These are phyloP conservation scores for Acutogordius australiensis DNA, from an alignment of 2,888 invertebrate species.

Conservation along the genomic window DNA sequence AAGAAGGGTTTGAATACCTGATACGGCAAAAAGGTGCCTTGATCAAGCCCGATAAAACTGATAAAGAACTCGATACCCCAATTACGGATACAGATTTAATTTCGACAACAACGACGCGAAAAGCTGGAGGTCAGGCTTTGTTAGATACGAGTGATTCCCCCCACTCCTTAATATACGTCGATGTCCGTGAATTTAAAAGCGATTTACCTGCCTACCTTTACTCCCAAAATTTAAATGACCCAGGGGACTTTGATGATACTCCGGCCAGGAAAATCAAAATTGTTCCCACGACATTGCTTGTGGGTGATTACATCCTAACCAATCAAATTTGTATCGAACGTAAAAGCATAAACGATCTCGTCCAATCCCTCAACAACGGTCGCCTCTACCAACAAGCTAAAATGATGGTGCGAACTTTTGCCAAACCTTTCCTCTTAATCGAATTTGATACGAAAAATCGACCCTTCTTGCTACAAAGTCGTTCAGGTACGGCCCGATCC, in stretches of 20 bases:
- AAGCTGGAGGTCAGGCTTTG: too few relatives aligned
- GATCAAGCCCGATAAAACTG: too few relatives aligned
- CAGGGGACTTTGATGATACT: not conserved
- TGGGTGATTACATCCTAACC: constrained; percentile 86
- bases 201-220: constrained; percentile 76
- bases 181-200: constrained; percentile 86
- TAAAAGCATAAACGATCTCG: constrained; percentile 58
- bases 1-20: constrained; percentile 64
- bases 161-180: constrained; percentile 40
- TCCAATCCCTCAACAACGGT: constrained; percentile 72
- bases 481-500: not conserved
- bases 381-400: constrained; percentile 75
- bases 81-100: too few relatives aligned
- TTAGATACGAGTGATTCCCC: too few relatives aligned
- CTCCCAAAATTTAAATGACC: constrained; percentile 60
- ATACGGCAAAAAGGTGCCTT: constrained; percentile 65
- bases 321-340: constrained; percentile 85
- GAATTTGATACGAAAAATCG: constrained; percentile 68
- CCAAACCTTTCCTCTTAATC: constrained; percentile 58
- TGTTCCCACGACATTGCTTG: constrained; percentile 28
- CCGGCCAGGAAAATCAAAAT: not conserved
- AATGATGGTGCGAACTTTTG: constrained; percentile 32
- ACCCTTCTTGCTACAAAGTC: constrained; percentile 2
- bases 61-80: too few relatives aligned
- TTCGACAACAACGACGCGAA: too few relatives aligned